Evolutionary conservation across 2,113 vertebrate genomes (phyloP).

Genomic region (Plecturocebus donacophilus): DNA sequence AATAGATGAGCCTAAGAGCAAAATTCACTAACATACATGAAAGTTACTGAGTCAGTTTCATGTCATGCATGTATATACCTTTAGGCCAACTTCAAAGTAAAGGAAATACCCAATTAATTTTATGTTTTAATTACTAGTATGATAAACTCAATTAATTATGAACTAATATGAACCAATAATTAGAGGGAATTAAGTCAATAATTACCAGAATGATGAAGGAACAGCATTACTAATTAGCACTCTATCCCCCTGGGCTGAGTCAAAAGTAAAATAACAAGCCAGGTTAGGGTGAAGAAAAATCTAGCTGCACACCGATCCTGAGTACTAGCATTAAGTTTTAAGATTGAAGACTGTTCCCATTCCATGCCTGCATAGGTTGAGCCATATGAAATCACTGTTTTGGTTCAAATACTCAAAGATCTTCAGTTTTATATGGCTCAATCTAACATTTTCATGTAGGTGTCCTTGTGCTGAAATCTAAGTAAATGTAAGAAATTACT

Average conservation of each 20-base stretch:
- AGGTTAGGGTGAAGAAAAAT: conserved; percentile 24
- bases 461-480: background rate
- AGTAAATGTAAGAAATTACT: background rate
- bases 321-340: background rate
- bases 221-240: conserved; percentile 65
- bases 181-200: conserved; percentile 62
- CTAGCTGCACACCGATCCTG: background rate
- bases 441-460: background rate
- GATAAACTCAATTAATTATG: conserved; percentile 67
- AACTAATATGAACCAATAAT: conserved; percentile 42
- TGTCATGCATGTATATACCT: conserved; percentile 12
- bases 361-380: background rate
- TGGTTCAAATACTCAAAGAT: conserved; percentile 29
- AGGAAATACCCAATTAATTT: conserved; percentile 70
- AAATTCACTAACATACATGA: background rate
- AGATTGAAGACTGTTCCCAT: background rate
- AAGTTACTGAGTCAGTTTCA: conserved; percentile 36
- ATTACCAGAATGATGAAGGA: conserved; percentile 62
- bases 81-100: conserved; percentile 68
- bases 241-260: conserved; percentile 25
- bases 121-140: conserved; percentile 63
- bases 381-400: background rate
- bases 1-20: background rate
- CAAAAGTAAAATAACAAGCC: conserved; percentile 58
- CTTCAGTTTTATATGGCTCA: background rate